Evolutionary conservation across 1,140 invertebrate genomes (phyloP), one percentile per base, ranked within the genome.

Genomic region (Musca vetustissima): DNA sequence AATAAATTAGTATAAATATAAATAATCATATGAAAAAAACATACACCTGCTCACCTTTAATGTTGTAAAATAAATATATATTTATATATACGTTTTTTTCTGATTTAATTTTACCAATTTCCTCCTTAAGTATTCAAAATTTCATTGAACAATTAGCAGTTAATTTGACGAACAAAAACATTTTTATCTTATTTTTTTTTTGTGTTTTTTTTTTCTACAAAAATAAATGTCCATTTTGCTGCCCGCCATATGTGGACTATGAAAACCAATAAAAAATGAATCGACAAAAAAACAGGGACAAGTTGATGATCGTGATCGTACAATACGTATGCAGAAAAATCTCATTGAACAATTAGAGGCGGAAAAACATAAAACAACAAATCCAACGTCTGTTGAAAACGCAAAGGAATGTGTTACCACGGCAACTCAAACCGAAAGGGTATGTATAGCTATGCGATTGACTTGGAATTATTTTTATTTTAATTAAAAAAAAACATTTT

Each of bases 351-450:
- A 84, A 70, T 71, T 84, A 49, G 78, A 81, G 71, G 75, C 74
- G 52, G 83, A 85, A 71, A 84, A 83, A 70, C 72, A 75, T 48
- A 76, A 73, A 67, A 66, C 72, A 28, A 52, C 28, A n/a, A 17
- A 68, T 17, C 22, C 59, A 68, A 67, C 57, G 68, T 47, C 68
- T 22, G 36, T 43, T 21, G 49, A 48, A 28, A 59, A 17, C 15
- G 19, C 57, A 24, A 76, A 84, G 76, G 71, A 81, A 74, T 71
- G 73, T 71, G 86, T 86, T 70, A 90, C 91, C 79, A 88, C 89
- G 67, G 88, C 90, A 65, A 91, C 90, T 49, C 90, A 92, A 81
- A 92, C 90, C 17, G 90, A 92, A 77, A 87, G 88, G 84, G 89
- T 91, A 84, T 71, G 66, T 75, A 14, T 19, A 22, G n/a, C n/a